A percentile compares a stretch with the other conserved stretches of the same genome.
These are phyloP conservation scores for Ophion slaviceki DNA, from an alignment of 2,888 invertebrate genomes.

Conservation along the genomic window DNA sequence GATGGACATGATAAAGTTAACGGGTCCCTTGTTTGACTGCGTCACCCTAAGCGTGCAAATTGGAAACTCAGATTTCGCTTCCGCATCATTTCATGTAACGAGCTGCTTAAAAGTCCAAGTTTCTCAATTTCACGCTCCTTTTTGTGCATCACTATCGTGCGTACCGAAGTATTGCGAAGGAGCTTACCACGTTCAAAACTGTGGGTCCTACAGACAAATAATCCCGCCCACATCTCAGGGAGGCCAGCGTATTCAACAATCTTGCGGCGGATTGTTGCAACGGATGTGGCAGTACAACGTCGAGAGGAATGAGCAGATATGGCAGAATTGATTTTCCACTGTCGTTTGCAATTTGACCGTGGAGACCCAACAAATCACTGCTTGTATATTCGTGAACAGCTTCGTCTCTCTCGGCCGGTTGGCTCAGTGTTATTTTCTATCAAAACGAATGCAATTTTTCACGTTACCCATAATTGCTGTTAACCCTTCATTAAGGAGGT, in stretches of 20 bases:
- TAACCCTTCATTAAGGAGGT: too few species aligned
- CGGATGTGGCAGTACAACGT: conserved; percentile 79
- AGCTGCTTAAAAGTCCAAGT: neutral
- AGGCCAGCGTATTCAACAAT: conserved; percentile 87
- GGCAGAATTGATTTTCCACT: conserved; percentile 76
- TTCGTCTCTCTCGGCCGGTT: conserved; percentile 80
- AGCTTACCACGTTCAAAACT: conserved; percentile 75
- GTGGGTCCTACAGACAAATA: conserved; percentile 82
- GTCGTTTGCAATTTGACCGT: conserved; percentile 77
- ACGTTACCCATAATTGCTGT: too few species aligned
- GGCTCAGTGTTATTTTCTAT: conserved; percentile 83
- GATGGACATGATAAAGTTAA: too few species aligned
- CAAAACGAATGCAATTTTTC: neutral
- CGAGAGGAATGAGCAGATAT: conserved; percentile 76
- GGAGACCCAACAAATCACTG: conserved; percentile 83
- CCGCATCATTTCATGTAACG: too few species aligned
- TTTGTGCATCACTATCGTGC: neutral
- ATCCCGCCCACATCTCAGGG: conserved; percentile 86
- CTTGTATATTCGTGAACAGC: conserved; percentile 82
- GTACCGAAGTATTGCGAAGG: neutral
- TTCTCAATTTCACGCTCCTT: neutral
- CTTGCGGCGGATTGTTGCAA: conserved; percentile 86
- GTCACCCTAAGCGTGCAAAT: too few species aligned
- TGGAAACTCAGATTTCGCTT: too few species aligned
- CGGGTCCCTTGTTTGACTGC: too few species aligned